phyloP scores from a whole-genome alignment of 1,140 invertebrate genomes.

The Drosophila ercepeae region DNA sequence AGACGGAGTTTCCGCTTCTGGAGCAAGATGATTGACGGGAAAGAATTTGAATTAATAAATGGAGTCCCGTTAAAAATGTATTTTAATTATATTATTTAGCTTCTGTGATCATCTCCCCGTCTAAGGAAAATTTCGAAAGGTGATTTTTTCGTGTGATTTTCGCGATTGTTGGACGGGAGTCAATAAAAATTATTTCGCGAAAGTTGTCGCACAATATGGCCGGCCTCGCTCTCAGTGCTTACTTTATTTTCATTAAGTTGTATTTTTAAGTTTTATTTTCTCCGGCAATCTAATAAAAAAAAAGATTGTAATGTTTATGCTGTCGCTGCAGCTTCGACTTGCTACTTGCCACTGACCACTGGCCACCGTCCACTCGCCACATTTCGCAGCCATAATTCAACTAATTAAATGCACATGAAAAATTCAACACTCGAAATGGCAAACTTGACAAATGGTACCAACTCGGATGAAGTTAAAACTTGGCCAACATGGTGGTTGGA shows the following conservation, averaged over 20 bases:
- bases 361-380: slow-evolving; percentile 33
- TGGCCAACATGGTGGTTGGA: no score
- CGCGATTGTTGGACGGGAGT: slow-evolving; percentile 60
- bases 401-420: slow-evolving; percentile 83
- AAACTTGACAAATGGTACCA: slow-evolving; percentile 61
- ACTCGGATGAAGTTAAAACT: neutral
- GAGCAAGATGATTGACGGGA: neutral
- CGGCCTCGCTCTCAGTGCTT: slow-evolving; percentile 23
- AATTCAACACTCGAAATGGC: slow-evolving; percentile 79
- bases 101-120: slow-evolving; percentile 13
- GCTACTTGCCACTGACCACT: slow-evolving; percentile 31
- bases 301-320: slow-evolving; percentile 64
- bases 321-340: slow-evolving; percentile 11
- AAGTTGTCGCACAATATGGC: slow-evolving; percentile 81
- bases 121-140: slow-evolving; percentile 52
- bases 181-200: slow-evolving; percentile 79
- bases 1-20: slow-evolving; percentile 28
- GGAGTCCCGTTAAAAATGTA: neutral
- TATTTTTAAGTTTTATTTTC: slow-evolving; percentile 65
- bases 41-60: neutral
- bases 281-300: slow-evolving; percentile 61
- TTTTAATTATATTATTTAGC: neutral
- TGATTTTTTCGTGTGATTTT: slow-evolving; percentile 60
- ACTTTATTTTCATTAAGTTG: slow-evolving; percentile 72
- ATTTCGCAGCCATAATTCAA: slow-evolving; percentile 81